Evolutionary conservation across 2,797 vertebrate species (phyloP), one percentile per base, ranked within the genome.

Genomic region (Pipistrellus kuhlii): DNA sequence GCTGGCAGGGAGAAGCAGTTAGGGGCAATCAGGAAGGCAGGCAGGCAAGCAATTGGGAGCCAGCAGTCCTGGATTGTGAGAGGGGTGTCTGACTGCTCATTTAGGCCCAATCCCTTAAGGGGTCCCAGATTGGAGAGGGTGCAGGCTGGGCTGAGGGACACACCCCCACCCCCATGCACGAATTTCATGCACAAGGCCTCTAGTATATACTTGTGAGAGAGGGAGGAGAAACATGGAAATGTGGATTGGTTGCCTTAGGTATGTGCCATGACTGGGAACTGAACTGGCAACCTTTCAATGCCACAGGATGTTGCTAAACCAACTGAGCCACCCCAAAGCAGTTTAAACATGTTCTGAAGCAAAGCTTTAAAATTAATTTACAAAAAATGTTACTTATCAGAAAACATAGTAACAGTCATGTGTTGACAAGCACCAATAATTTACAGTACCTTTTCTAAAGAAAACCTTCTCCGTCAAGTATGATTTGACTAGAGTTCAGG

Each of bases 351-450:
- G 14, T 92, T 93, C 71, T 93, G 81, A 91, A 78, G 44, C 44
- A 48, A 62, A 44, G 20, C 38, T 78, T 90, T 57, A 93, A 94
- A 90, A 83, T 80, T 83, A 69, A 46, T 4, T 93, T 73, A 92
- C 69, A 78, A 59, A 82, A 94, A 75, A 38, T 93, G 41, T 85
- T 69, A 95, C 44, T 93, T 94, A 96, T 85, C 85, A 96, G 85
- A 71, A 94, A 95, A 90, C 38, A 75, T 21, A 55, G 35, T 55
- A 94, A 94, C 6, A 71, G 78, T 84, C 78, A 95, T 51, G 48
- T 92, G 69, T 92, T 95, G 88, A 96, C 69, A 90, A 59, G 69
- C 10, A 75, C 62, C 88, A 75, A 46, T 85, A 92, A 94, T 88
- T 90, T 88, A 75, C 2, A 66, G 71, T n/a, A 46, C 32, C 35